A percentile compares a stretch with the other conserved stretches of the same genome.
phyloP scores from a whole-genome alignment of 1,140 invertebrate species.

The Drosophila melanica region DNA sequence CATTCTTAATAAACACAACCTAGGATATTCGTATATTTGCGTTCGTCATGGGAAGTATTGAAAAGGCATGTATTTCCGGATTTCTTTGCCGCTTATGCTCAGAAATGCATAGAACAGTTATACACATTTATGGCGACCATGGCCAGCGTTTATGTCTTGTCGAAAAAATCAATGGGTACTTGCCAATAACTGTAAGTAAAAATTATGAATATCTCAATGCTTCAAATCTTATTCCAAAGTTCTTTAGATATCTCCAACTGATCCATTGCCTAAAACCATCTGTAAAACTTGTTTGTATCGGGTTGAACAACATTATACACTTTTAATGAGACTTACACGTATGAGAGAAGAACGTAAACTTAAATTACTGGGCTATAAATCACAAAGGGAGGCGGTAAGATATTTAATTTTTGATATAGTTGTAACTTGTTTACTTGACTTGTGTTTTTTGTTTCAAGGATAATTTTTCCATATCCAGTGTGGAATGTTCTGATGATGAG shows the following conservation, averaged over 20 bases:
- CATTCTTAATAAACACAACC: neutral
- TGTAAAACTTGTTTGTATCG: constrained; percentile 88
- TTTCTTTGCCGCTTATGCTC: constrained; percentile 92
- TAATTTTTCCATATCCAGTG: constrained; percentile 57
- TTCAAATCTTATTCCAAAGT: constrained; percentile 32
- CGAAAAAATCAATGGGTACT: constrained; percentile 90
- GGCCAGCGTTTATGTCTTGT: constrained; percentile 89
- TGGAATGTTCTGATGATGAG: constrained; percentile 64
- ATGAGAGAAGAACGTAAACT: constrained; percentile 63
- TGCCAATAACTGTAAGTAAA: constrained; percentile 89
- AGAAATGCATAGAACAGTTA: constrained; percentile 91
- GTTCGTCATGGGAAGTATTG: constrained; percentile 88
- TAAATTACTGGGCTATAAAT: constrained; percentile 48
- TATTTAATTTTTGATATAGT: neutral
- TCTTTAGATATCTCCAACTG: constrained; percentile 88
- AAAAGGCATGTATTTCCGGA: constrained; percentile 90
- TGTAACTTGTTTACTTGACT: neutral
- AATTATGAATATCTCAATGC: neutral
- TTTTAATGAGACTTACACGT: constrained; percentile 86
- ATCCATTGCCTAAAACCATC: constrained; percentile 90
- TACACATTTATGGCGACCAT: constrained; percentile 91
- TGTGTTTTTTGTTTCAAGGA: constrained; percentile 20
- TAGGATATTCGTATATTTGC: constrained; percentile 20
- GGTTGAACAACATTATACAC: constrained; percentile 88
- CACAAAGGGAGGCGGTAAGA: constrained; percentile 34